phyloP scores from a whole-genome alignment of 2,113 vertebrate genomes.

The Corythoichthys intestinalis region DNA sequence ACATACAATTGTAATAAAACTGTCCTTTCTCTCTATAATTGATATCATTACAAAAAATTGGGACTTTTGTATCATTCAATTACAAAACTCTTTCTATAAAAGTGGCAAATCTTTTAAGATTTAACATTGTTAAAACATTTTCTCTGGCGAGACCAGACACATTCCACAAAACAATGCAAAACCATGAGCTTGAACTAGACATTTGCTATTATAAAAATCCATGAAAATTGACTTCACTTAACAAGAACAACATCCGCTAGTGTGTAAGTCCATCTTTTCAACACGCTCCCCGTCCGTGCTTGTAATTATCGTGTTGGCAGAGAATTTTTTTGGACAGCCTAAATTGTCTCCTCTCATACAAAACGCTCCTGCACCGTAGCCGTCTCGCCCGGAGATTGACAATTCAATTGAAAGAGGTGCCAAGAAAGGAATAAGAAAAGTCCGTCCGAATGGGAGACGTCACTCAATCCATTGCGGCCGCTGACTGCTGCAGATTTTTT shows the following conservation, averaged over 20 bases:
- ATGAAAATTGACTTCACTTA: background rate
- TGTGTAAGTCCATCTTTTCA: slow-evolving; percentile 7
- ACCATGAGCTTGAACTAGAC: background rate
- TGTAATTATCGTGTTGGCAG: slow-evolving; percentile 8
- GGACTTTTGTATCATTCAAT: too few relatives aligned
- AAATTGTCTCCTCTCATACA: slow-evolving; percentile 20
- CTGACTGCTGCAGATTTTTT: background rate
- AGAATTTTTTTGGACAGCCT: slow-evolving; percentile 15
- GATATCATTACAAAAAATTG: too few relatives aligned
- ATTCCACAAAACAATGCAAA: background rate
- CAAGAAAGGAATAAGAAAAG: background rate
- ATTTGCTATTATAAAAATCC: background rate
- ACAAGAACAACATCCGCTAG: background rate
- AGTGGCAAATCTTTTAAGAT: too few relatives aligned
- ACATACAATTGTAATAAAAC: too few relatives aligned
- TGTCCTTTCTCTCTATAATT: too few relatives aligned
- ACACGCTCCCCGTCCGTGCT: background rate
- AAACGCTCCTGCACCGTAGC: slow-evolving; percentile 4
- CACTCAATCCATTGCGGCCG: slow-evolving; percentile 19
- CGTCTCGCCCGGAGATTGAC: slow-evolving; percentile 11
- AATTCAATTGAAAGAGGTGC: slow-evolving; percentile 35
- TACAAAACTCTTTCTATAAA: too few relatives aligned
- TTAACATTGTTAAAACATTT: background rate
- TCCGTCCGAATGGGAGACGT: slow-evolving; percentile 25
- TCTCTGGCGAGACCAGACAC: background rate